Base-by-base conservation (phyloP, 2,888 invertebrate genomes). In the Erebia epiphron region DNA sequence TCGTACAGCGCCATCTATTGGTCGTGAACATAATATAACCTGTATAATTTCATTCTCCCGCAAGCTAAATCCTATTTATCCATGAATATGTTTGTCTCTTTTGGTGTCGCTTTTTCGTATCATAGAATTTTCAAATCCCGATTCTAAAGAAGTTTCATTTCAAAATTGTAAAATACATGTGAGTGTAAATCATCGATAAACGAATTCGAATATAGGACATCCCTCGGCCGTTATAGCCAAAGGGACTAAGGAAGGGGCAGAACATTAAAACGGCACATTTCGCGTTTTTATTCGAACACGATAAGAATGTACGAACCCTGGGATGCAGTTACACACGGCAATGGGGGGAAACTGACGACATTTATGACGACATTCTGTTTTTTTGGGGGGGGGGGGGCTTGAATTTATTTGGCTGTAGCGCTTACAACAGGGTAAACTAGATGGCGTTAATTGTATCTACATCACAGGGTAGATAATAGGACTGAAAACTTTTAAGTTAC, bases 241-340 rank as follows among this genome's bases (percentile, higher is more conserved):
- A 83, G 80, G 81, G 84, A 79, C 80, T 79, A 80, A 83, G 82
- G 84, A 86, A 84, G 80, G 80, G 78, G 82, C 80, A 78, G 4
- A 75, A 78, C 85, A 86, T 88, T 88, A 88, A 87, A 86, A 83
- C 77, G 80, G 78, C 79, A 83, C 80, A 84, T 84, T 83, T 79
- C 76, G 79, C 79, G 77, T 86, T 88, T 86, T 88, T 88, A 87
- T 86, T 84, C 75, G 77, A 75, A 77, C 76, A 77, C 80, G 88
- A 88, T 88, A 87, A 87, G 86, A 79, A 80, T 74, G 79, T 79
- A 80, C 78, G 80, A 78, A 76, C 78, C 79, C 67, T 58, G 69
- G 75, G 80, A 76, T 79, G 78, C 80, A 79, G 77, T 79, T 75
- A 75, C 76, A 73, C 76, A 69, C 66, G 71, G 75, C 75, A 70